Base-by-base conservation (phyloP, 2,888 invertebrate genomes). In the Cephus runcator region DNA sequence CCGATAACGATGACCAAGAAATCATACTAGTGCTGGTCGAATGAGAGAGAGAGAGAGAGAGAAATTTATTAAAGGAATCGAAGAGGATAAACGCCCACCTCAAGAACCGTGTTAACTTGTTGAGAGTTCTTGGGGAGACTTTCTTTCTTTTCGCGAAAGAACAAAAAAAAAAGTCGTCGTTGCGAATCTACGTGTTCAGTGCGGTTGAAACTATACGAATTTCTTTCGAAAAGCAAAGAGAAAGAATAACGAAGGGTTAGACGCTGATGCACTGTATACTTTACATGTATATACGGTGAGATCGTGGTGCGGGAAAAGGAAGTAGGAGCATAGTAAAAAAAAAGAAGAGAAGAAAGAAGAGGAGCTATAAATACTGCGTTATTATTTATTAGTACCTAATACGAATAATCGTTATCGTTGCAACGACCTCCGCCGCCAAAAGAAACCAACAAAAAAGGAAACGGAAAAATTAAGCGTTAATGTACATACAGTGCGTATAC, bases 71-170 rank as follows among this genome's bases (percentile, higher is more conserved):
- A 85, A 83, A 81, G 78, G 80, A 74, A 82, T 81, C 77, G 78
- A 83, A 83, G 84, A 85, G 73, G 77, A 77, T 76, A 76, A 69
- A 75, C 34, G 33, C 56, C 56, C 34, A 12, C 69, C 84, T 84
- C 84, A 82, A 89, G 89, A 88, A 88, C 87, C 86, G 87, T 90
- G 91, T 91, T 91, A 88, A 88, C 86, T 91, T 91, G 91, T 91
- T 91, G 87, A 90, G 88, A 86, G 89, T 85, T 88, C 87, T 90
- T 89, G 88, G 91, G 90, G 88, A 56, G 56, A 56, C 56, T 56
- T 56, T 56, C 69, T 75, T 75, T 36, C 33, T 12, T 34, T 79
- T 77, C 77, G 77, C 34, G 73, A 71, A 79, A 73, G 34, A 15
- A 35, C 34, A 35, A 34, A 9, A 34, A 15, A 15, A 31, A 75